Evolutionary conservation across 2,113 vertebrate species (phyloP), one percentile per base, ranked within the genome.

Genomic region (Rhombomys opimus): DNA sequence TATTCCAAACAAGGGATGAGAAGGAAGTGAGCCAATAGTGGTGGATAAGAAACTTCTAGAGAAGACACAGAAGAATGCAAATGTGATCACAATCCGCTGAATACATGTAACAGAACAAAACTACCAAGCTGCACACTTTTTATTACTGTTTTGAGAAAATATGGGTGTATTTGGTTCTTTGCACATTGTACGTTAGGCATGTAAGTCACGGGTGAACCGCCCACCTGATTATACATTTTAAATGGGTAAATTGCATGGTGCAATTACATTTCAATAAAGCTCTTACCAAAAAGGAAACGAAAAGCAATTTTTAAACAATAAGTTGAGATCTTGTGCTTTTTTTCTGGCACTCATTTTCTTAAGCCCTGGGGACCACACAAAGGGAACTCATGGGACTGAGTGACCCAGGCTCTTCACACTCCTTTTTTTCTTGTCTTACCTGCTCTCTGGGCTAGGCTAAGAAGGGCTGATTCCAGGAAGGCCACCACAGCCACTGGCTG

Each of bases 291-390:
- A 72, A 68, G 75, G 80, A 87, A 75, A n/a, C 68, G 22, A 73
- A 54, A 92, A 86, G 38, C 78, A 87, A 65, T 50, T 35, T 88
- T 72, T 78, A 92, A 87, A 46, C 50, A 77, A n/a, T n/a, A 73
- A 54, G 7, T 75, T 1, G 4, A 94, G 17, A 46, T 63, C 59
- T 20, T 46, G 30, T 2, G 52, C 13, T 89, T 89, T 65, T 85
- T 65, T 46, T 46, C 81, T 85, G 59, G 23, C 59, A 11, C 38
- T 30, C 25, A 20, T 41, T 65, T 81, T 72, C n/a, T 70, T 1
- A 17, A 46, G 23, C 50, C 54, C 80, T 77, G 38, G 68, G 22
- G 63, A 70, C 17, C 70, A 50, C 65, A 17, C 61, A 35, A 80
- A 30, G 82, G 20, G 59, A 41, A 76, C 5, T 63, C 23, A 10